Conservation (phyloP, 2,888 invertebrate genomes). For the Malthinus seriepunctatus region DNA sequence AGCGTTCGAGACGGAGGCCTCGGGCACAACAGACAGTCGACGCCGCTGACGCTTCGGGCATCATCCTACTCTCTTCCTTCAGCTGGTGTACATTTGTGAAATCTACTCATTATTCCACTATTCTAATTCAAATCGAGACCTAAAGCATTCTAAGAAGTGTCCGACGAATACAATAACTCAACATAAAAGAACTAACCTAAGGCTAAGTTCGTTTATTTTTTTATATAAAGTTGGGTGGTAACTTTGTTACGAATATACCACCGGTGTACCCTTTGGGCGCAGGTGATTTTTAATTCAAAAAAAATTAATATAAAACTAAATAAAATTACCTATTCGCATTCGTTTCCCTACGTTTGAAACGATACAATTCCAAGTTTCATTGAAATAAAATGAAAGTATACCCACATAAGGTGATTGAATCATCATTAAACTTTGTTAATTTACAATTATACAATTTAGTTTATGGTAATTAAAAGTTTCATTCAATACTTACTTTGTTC, state of each 20-base stretch:
- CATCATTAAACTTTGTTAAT: no score
- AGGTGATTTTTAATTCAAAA: constrained; percentile 12
- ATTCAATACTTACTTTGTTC: no score
- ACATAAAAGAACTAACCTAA: constrained; percentile 23
- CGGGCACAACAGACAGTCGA: constrained; percentile 42
- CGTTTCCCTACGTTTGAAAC: no score
- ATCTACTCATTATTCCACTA: constrained; percentile 39
- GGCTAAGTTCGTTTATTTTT: constrained; percentile 16
- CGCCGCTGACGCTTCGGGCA: constrained; percentile 39
- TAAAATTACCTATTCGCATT: no score
- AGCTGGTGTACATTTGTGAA: constrained; percentile 36
- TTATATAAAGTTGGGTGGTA: constrained; percentile 17
- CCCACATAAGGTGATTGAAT: no score
- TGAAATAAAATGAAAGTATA: no score
- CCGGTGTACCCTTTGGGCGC: constrained; percentile 11
- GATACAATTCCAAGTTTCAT: no score
- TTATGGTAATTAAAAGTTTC: no score
- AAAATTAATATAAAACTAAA: no score
- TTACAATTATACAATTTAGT: no score
- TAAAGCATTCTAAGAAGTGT: constrained; percentile 31
- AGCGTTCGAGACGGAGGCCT: constrained; percentile 43
- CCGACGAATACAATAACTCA: constrained; percentile 38
- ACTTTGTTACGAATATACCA: constrained; percentile 15
- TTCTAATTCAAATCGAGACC: constrained; percentile 38
- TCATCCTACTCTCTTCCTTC: constrained; percentile 31